Base-by-base conservation (phyloP, 2,797 vertebrate genomes). In the Scarus forsteni region DNA sequence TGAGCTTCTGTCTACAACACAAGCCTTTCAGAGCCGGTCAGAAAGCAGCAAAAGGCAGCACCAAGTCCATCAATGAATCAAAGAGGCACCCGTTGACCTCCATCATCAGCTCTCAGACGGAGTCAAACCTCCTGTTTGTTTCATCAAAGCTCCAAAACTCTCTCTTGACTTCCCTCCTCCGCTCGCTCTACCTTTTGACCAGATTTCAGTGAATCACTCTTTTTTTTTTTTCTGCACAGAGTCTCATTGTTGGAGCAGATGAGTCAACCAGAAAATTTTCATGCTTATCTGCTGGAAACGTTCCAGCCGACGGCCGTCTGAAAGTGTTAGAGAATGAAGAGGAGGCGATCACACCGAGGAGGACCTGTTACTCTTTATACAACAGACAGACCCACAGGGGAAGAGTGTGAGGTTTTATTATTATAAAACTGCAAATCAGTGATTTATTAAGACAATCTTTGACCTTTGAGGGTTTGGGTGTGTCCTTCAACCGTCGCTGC, bases 231-330 rank as follows among this genome's bases (percentile, higher is more conserved):
- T 13, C 39, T 1, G 49, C 67, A 40, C 18, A 11, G 27, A 27
- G 43, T 58, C 43, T 66, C 64, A 60, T 56, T 68, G 77, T 70
- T 60, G 45, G 44, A 7, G 5, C 35, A 7, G 66, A 75, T 84
- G 77, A 83, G 66, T 73, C 70, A 74, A 70, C 44, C 43, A 1
- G 69, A 14, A 18, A 42, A 61, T 45, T 77, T 70, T 57, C 66
- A 73, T 9, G 70, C 74, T 53, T 35, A 52, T 45, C 55, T 58
- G 40, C 42, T 81, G 75, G 75, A 76, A 3, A 18, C 0, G 34
- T 5, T 60, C 65, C 79, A 75, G 7, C 56, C 39, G 54, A 70
- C 70, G 45, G 59, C 61, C 43, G 14, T 45, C 13, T 36, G 19
- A 71, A 58, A 66, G 67, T 11, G 67, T 66, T 60, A 59, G 60